A percentile compares a stretch with the other conserved stretches of the same genome.
Conservation (phyloP, 2,797 vertebrate genomes). For the Sebastes flavidus region DNA sequence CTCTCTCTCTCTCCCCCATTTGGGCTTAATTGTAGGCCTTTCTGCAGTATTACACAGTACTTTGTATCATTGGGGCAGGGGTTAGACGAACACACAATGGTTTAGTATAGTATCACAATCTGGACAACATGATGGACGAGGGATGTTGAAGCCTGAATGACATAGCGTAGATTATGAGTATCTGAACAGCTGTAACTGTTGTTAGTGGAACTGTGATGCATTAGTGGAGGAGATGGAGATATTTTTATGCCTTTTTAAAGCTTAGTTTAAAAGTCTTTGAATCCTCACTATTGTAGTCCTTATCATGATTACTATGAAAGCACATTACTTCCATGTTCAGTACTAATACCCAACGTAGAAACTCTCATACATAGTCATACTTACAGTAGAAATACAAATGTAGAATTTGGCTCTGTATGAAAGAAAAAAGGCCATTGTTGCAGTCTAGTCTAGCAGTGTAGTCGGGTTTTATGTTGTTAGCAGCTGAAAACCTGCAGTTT, state of each 20-base stretch:
- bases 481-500: background rate
- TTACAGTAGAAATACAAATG: background rate
- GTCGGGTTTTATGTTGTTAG: background rate
- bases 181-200: background rate
- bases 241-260: constrained; percentile 1
- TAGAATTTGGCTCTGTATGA: background rate
- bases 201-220: constrained; percentile 14
- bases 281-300: constrained; percentile 7
- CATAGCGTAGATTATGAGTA: constrained; percentile 33
- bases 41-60: constrained; percentile 21
- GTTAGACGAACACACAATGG: constrained; percentile 29
- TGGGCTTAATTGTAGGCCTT: constrained; percentile 35
- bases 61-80: constrained; percentile 19
- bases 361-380: background rate
- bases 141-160: constrained; percentile 19
- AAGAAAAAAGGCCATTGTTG: background rate
- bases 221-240: constrained; percentile 18
- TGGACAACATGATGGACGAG: constrained; percentile 21
- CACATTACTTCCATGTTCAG: background rate
- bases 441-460: background rate
- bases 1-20: background rate
- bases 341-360: background rate
- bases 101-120: constrained; percentile 16
- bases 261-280: constrained; percentile 7
- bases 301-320: background rate